Conservation (phyloP, 2,888 invertebrate genomes). For the Bugula neritina region DNA sequence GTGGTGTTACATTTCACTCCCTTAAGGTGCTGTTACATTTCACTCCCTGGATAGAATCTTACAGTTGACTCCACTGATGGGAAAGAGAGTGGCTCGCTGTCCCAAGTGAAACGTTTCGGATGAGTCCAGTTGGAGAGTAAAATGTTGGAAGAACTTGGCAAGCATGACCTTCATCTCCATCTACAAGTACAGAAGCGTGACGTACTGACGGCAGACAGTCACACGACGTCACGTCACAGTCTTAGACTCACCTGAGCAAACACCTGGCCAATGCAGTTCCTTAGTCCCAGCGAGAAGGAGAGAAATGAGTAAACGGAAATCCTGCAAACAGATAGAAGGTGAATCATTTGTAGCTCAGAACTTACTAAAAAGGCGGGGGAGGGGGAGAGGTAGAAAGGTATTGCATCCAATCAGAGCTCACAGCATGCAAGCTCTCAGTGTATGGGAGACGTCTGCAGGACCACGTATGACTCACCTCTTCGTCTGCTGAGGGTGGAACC, state of each 20-base stretch:
- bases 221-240: no score
- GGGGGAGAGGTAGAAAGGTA: no score
- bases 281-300: slow-evolving; percentile 30
- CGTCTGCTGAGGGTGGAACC: slow-evolving; percentile 27
- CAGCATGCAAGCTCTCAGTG: no score
- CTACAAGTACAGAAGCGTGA: background rate
- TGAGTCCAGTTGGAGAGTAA: slow-evolving; percentile 27
- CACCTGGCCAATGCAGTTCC: slow-evolving; percentile 31
- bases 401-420: no score
- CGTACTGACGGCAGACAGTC: no score
- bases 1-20: background rate
- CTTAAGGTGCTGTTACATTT: no score
- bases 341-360: no score
- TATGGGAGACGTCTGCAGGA: no score
- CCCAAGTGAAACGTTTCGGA: slow-evolving; percentile 27
- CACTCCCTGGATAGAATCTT: no score
- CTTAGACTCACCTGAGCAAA: slow-evolving; percentile 30
- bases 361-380: no score
- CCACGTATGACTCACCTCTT: slow-evolving; percentile 27
- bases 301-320: slow-evolving; percentile 29
- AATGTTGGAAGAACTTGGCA: slow-evolving; percentile 30
- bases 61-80: slow-evolving; percentile 25
- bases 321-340: no score
- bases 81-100: slow-evolving; percentile 27
- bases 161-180: slow-evolving; percentile 30